Conservation (phyloP, 2,797 vertebrate genomes). For the Hippoglossus hippoglossus region DNA sequence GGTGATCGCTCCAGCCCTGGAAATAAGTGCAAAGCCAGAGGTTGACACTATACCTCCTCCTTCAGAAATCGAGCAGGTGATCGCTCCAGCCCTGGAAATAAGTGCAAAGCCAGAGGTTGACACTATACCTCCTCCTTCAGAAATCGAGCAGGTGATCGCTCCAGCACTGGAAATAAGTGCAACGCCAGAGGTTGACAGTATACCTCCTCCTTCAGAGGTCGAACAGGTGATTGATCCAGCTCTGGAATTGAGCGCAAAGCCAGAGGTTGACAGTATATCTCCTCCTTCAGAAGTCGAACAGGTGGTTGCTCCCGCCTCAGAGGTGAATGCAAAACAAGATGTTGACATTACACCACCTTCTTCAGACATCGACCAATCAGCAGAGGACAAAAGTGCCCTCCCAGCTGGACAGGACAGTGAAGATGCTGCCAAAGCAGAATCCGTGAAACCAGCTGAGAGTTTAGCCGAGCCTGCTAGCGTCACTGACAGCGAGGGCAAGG, state of each 20-base stretch:
- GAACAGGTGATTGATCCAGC: slow-evolving; percentile 73
- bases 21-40: no score
- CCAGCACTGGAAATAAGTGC: no score
- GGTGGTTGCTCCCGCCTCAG: no score
- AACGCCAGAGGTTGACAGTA: no score
- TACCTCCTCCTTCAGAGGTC: no score
- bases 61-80: no score
- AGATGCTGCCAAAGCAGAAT: slow-evolving; percentile 47
- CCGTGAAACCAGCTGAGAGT: slow-evolving; percentile 17
- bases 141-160: no score
- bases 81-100: slow-evolving; percentile 83
- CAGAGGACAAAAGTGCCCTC: slow-evolving; percentile 47
- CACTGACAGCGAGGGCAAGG: slow-evolving; percentile 21
- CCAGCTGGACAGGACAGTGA: slow-evolving; percentile 57
- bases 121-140: no score
- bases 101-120: slow-evolving; percentile 10
- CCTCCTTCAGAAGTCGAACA: no score
- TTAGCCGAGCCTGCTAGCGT: slow-evolving; percentile 41
- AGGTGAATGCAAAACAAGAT: not conserved
- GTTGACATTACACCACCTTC: slow-evolving; percentile 17
- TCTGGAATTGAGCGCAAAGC: slow-evolving; percentile 69
- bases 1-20: no score
- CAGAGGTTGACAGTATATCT: not conserved
- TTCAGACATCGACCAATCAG: slow-evolving; percentile 5
- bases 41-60: no score